phyloP scores from a whole-genome alignment of 2,888 invertebrate species.

The Erebia palarica region DNA sequence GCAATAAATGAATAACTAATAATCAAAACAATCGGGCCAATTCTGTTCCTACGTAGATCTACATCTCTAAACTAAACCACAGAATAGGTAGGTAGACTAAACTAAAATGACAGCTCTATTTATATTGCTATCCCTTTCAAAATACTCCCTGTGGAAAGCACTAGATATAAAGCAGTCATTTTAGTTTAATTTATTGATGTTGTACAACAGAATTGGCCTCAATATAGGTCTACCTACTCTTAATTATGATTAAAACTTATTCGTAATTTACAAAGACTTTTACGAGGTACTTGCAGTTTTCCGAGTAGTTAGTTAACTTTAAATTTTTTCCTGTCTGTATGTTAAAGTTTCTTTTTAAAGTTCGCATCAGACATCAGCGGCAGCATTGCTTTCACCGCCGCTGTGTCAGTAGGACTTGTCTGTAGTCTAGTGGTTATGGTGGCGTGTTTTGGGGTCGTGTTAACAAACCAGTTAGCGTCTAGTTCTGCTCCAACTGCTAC shows the following conservation, averaged over 20 bases:
- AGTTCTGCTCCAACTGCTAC: conserved; percentile 9
- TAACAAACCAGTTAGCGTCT: conserved; percentile 21
- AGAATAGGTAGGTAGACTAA: no score
- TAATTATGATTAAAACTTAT: neutral
- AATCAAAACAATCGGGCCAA: no score
- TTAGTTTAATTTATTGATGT: no score
- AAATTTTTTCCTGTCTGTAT: neutral
- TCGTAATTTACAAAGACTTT: neutral
- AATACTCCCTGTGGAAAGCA: no score
- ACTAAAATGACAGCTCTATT: no score
- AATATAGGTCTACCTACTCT: no score
- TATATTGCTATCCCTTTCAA: no score
- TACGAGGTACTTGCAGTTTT: neutral
- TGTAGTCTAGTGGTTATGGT: conserved; percentile 17
- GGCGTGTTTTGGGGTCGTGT: conserved; percentile 25
- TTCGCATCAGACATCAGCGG: neutral
- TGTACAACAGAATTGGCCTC: no score
- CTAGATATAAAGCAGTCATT: no score
- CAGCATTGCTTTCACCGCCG: conserved; percentile 16
- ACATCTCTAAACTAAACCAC: no score
- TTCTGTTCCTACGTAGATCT: no score
- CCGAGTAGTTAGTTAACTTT: neutral
- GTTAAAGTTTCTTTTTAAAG: conserved; percentile 3
- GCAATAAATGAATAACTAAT: no score
- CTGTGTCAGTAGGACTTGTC: conserved; percentile 15